Evolutionary conservation across 2,113 vertebrate genomes (phyloP), one percentile per base, ranked within the genome.

Genomic region (Megaceryle torquata): DNA sequence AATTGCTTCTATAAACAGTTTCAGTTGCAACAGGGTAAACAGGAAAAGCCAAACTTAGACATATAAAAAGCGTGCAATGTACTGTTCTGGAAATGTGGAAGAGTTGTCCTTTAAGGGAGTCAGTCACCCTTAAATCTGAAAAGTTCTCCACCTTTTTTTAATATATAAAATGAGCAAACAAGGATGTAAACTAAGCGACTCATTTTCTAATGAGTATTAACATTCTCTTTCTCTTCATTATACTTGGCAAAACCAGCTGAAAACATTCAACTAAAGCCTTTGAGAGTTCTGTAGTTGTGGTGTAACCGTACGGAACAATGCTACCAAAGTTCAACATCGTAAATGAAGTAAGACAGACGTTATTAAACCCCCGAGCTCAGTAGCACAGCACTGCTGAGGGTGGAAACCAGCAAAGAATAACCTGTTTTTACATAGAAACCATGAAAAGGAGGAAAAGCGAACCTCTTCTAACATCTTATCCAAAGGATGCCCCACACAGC

Each of bases 21-120:
- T 86, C 85, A 90, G 88, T 84, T 96, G 92, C 92, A 91, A 96
- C 31, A 87, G 92, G 72, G 92, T 95, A 96, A 97, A 96, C 88
- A 96, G 96, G 95, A 97, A 96, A 93, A 94, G 92, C 93, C 91
- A 93, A 97, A 97, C 77, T 96, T 95, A 96, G 91, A 72, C 50
- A 33, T 71, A 84, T 6, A 76, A 95, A 95, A 86, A 93, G 37
- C 4, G 46, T 59, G 86, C 76, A 87, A 82, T 60, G 51, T 51
- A 12, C 63, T 90, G 75, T 56, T 93, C 82, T 80, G 77, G 59
- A 91, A 86, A 53, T 8, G 26, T 41, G 91, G 84, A 67, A 88
- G 63, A 76, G 33, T 51, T 0, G 0, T 43, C 69, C 82, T 89
- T 82, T 25, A 54, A n/a, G 67, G 33, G 11, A 94, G 35, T 5